Conservation (phyloP, 1,140 invertebrate genomes). For the Drosophila ananassae region DNA sequence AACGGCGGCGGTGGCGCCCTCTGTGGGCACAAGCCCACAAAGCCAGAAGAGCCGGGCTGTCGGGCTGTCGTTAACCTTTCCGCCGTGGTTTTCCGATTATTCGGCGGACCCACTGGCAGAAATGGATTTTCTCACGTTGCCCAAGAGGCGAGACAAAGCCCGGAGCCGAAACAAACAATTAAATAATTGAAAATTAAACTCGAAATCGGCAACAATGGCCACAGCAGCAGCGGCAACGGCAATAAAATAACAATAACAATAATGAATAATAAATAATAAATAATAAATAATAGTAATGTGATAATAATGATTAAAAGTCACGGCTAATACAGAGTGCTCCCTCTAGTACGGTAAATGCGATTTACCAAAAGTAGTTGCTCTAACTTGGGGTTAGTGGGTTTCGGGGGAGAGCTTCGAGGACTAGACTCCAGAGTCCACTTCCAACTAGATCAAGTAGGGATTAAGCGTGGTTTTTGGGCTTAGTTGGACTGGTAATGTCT, state of each 20-base stretch:
- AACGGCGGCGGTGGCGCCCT: slow-evolving; percentile 56
- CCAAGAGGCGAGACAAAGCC: slow-evolving; percentile 17
- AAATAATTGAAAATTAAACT: slow-evolving; percentile 70
- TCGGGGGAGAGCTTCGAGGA: neutral
- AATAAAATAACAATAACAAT: neutral
- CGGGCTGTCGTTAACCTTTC: slow-evolving; percentile 17
- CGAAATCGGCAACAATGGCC: slow-evolving; percentile 35
- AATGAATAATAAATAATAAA: slow-evolving; percentile 8
- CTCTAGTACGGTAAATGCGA: slow-evolving; percentile 42
- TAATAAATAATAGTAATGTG: slow-evolving; percentile 60
- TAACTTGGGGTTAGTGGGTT: neutral
- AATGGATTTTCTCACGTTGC: slow-evolving; percentile 72
- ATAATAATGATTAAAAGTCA: slow-evolving; percentile 56
- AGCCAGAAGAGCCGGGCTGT: neutral
- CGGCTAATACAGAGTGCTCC: slow-evolving; percentile 62
- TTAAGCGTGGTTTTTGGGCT: no score
- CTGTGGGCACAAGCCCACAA: slow-evolving; percentile 28
- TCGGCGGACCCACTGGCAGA: slow-evolving; percentile 5
- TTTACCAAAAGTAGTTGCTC: slow-evolving; percentile 9
- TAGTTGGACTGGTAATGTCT: no score
- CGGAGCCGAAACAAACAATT: slow-evolving; percentile 48
- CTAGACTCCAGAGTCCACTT: no score
- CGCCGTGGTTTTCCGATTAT: neutral
- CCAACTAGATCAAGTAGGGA: no score
- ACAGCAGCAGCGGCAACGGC: neutral